Evolutionary conservation across 1,140 invertebrate species (phyloP).

Genomic region (Grapholita molesta): DNA sequence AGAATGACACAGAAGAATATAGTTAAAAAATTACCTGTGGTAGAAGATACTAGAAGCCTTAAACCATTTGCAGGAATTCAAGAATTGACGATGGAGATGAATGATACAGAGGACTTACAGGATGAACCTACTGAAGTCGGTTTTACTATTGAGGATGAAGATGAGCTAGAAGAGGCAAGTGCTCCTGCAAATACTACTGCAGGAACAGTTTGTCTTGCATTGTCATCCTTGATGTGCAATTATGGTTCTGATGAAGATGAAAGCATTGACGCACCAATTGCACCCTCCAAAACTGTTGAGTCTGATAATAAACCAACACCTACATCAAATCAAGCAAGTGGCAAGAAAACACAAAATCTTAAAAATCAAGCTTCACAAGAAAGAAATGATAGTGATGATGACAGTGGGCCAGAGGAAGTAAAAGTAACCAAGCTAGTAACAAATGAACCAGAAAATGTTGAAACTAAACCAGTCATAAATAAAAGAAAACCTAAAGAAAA

Average conservation of each 20-base stretch:
- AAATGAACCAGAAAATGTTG: conserved; percentile 17
- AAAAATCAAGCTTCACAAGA: conserved; percentile 24
- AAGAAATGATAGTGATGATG: conserved; percentile 51
- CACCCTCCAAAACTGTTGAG: conserved; percentile 18
- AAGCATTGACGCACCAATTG: conserved; percentile 15
- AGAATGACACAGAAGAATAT: conserved; percentile 26
- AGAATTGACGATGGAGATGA: conserved; percentile 36
- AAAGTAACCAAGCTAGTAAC: conserved; percentile 47
- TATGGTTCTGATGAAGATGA: conserved; percentile 77
- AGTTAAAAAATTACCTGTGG: conserved; percentile 26
- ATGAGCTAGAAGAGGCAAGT: conserved; percentile 24
- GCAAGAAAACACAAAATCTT: conserved; percentile 21
- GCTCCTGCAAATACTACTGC: not conserved
- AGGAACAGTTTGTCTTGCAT: conserved; percentile 69
- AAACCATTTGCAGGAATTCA: conserved; percentile 60
- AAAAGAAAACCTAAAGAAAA: conserved; percentile 30
- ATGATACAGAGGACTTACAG: conserved; percentile 26
- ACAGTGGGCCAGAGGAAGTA: conserved; percentile 72
- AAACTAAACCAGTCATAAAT: conserved; percentile 20
- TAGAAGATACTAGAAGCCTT: conserved; percentile 36
- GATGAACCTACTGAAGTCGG: conserved; percentile 24
- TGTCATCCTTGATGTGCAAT: conserved; percentile 75
- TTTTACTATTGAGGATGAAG: conserved; percentile 56
- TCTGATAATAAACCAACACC: conserved; percentile 18
- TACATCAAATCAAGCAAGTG: conserved; percentile 18